Evolutionary conservation across 2,888 invertebrate species (phyloP).

Genomic region (Tetranychus piercei): DNA sequence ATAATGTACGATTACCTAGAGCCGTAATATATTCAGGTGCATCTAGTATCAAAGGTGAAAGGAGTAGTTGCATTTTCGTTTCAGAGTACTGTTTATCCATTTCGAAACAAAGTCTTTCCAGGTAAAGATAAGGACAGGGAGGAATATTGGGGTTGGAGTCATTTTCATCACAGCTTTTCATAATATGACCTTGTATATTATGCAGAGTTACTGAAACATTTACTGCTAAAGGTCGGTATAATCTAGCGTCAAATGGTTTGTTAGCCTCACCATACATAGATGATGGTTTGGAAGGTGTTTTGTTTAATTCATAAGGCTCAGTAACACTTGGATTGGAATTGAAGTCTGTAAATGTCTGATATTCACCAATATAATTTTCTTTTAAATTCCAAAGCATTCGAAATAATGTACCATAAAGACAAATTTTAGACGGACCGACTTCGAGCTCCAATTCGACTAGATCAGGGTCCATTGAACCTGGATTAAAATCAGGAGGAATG

Average conservation of each 20-base stretch:
- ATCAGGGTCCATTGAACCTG: constrained; percentile 64
- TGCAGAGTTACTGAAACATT: constrained; percentile 80
- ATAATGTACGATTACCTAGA: constrained; percentile 39
- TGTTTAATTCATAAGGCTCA: constrained; percentile 12
- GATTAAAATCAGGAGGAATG: constrained; percentile 55
- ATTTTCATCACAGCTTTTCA: constrained; percentile 52
- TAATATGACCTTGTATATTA: constrained; percentile 81
- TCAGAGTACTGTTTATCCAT: constrained; percentile 84
- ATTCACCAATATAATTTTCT: constrained; percentile 39
- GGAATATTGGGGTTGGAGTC: constrained; percentile 56
- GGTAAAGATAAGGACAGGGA: constrained; percentile 67
- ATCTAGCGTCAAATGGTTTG: constrained; percentile 54
- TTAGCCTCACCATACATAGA: constrained; percentile 7
- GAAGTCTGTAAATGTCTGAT: constrained; percentile 34
- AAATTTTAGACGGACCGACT: constrained; percentile 76
- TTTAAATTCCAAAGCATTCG: constrained; percentile 34
- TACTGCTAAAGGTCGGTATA: constrained; percentile 73
- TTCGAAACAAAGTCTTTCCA: constrained; percentile 87
- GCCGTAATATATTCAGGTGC: constrained; percentile 31
- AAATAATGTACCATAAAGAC: constrained; percentile 76
- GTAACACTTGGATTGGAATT: constrained; percentile 14
- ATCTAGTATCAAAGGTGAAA: constrained; percentile 60
- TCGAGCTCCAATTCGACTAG: constrained; percentile 77
- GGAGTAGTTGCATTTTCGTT: constrained; percentile 62
- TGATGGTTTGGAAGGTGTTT: constrained; percentile 16